Conservation (phyloP, 2,888 invertebrate species). For the Oxystoma pomonae region DNA sequence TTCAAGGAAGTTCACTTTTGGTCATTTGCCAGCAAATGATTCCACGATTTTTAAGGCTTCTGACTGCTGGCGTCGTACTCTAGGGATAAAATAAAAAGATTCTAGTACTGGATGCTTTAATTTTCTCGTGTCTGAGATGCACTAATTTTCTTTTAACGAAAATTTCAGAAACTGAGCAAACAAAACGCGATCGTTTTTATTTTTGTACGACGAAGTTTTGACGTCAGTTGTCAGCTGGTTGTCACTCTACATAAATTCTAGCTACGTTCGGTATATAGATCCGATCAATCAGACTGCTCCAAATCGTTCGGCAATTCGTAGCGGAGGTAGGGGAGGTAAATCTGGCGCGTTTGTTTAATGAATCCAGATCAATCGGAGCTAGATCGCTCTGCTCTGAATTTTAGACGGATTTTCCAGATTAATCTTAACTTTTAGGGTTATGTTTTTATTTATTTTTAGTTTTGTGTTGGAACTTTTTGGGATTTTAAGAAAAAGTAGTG, state of each 20-base stretch:
- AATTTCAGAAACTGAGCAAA: not conserved
- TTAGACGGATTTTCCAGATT: too few species aligned
- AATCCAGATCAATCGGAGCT: too few species aligned
- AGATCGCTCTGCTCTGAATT: too few species aligned
- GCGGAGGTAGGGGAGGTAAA: too few species aligned
- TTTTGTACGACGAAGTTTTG: not conserved
- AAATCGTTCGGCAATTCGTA: too few species aligned
- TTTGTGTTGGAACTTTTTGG: too few species aligned
- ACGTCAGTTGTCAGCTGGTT: not conserved
- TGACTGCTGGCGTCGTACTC: not conserved
- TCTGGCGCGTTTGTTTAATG: too few species aligned
- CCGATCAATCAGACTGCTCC: too few species aligned
- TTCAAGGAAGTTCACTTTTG: conserved; percentile 14
- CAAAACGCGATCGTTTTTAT: not conserved
- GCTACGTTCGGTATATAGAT: too few species aligned
- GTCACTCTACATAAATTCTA: not conserved
- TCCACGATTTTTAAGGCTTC: not conserved
- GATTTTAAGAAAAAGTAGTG: too few species aligned
- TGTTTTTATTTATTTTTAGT: too few species aligned
- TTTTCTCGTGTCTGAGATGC: not conserved
- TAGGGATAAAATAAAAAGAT: not conserved
- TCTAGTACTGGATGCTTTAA: not conserved
- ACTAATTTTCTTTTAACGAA: not conserved
- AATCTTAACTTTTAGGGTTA: too few species aligned
- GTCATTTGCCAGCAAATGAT: conserved; percentile 20